Percentiles rank a stretch among this genome's conserved stretches.
Evolutionary conservation across 2,888 invertebrate species (phyloP).

Genomic region (Macaria liturata): DNA sequence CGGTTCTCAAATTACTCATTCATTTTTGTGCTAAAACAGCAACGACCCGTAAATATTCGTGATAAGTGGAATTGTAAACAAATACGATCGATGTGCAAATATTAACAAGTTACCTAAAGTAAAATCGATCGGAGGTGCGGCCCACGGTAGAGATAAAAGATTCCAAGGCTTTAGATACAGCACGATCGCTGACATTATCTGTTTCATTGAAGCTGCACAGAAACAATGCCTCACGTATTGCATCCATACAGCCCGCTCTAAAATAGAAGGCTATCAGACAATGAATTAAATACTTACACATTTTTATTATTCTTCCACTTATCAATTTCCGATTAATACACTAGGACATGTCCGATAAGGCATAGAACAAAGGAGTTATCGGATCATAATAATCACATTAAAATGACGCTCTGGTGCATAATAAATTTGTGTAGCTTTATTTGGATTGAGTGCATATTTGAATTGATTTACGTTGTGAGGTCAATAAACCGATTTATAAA

Average conservation of each 20-base stretch:
- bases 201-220: slow-evolving; percentile 4
- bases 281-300: slow-evolving; percentile 23
- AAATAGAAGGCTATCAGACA: slow-evolving; percentile 16
- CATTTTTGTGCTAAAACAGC: slow-evolving; percentile 6
- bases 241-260: slow-evolving; percentile 1
- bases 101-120: slow-evolving; percentile 17
- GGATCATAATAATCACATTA: slow-evolving; percentile 31
- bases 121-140: slow-evolving; percentile 8
- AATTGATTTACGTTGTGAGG: slow-evolving; percentile 17
- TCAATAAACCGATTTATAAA: slow-evolving; percentile 27
- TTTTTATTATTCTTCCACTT: slow-evolving; percentile 13
- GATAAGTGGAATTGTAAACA: slow-evolving; percentile 24
- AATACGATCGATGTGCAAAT: slow-evolving; percentile 20
- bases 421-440: slow-evolving; percentile 26
- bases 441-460: slow-evolving; percentile 18
- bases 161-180: slow-evolving; percentile 27
- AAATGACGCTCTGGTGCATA: slow-evolving; percentile 21
- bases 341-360: slow-evolving; percentile 31
- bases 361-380: slow-evolving; percentile 33
- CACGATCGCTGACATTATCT: slow-evolving; percentile 20
- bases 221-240: slow-evolving; percentile 11
- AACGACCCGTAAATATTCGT: slow-evolving; percentile 6
- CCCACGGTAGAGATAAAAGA: slow-evolving; percentile 23
- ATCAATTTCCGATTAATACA: slow-evolving; percentile 29
- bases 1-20: slow-evolving; percentile 2